A percentile compares a stretch with the other conserved stretches of the same genome.
These are phyloP conservation scores for Metaphire vulgaris DNA, from an alignment of 1,140 invertebrate genomes.

Conservation along the genomic window DNA sequence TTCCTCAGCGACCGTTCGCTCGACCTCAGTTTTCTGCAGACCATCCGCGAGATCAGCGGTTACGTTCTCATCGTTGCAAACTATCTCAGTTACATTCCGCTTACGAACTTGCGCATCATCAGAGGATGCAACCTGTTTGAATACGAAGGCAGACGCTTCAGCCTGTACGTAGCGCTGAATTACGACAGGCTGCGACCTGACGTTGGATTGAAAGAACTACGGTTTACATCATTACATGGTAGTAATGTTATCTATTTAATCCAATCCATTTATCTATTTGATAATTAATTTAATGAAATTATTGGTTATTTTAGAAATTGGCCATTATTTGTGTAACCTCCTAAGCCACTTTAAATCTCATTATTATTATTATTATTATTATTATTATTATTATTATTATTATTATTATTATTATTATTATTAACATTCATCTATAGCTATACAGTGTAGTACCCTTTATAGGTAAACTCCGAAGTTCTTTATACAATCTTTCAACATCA, in stretches of 20 bases:
- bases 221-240: slow-evolving; percentile 76
- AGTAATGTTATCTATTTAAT: not conserved
- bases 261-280: too few species aligned
- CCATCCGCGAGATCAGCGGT: slow-evolving; percentile 66
- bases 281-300: too few species aligned
- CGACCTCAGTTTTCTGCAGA: slow-evolving; percentile 26
- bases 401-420: too few species aligned
- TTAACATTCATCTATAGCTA: too few species aligned
- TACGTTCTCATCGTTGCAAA: slow-evolving; percentile 93
- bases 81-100: slow-evolving; percentile 71
- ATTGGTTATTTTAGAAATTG: too few species aligned
- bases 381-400: too few species aligned
- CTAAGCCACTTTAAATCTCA: too few species aligned
- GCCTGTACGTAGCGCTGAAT: slow-evolving; percentile 46
- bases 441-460: too few species aligned
- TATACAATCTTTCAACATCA: too few species aligned
- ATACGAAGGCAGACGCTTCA: slow-evolving; percentile 35
- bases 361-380: too few species aligned
- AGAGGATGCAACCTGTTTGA: slow-evolving; percentile 82
- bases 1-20: slow-evolving; percentile 34
- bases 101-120: slow-evolving; percentile 88
- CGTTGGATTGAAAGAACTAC: slow-evolving; percentile 66
- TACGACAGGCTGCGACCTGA: slow-evolving; percentile 31
- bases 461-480: too few species aligned
- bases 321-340: too few species aligned